Conservation (phyloP, 2,797 vertebrate species). For the Enteromius mattozi region DNA sequence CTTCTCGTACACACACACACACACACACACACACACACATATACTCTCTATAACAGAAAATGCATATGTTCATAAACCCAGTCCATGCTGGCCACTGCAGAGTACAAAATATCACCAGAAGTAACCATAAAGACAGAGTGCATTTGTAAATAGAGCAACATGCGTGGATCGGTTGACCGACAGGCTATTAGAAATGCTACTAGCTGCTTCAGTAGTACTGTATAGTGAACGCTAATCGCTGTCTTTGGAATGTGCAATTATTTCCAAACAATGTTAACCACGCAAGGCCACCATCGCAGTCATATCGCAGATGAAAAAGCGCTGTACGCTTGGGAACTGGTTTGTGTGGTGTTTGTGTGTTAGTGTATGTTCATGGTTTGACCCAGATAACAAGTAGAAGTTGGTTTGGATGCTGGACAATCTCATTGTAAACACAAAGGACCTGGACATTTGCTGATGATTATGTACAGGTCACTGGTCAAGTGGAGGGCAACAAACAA, state of each 20-base stretch:
- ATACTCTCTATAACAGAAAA: slow-evolving; percentile 41
- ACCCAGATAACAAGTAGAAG: slow-evolving; percentile 66
- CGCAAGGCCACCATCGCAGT: slow-evolving; percentile 71
- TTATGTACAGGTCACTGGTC: slow-evolving; percentile 42
- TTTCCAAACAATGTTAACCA: slow-evolving; percentile 36
- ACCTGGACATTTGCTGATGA: slow-evolving; percentile 37
- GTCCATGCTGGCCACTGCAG: neutral
- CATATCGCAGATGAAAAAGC: slow-evolving; percentile 38
- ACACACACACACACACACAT: slow-evolving; percentile 67
- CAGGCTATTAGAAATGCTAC: slow-evolving; percentile 12
- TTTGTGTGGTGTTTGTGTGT: slow-evolving; percentile 22
- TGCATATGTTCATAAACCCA: slow-evolving; percentile 38
- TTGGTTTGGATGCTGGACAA: slow-evolving; percentile 27
- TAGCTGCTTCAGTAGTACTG: slow-evolving; percentile 4
- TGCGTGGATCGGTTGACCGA: neutral
- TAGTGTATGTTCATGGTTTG: slow-evolving; percentile 56
- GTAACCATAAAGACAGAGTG: slow-evolving; percentile 10
- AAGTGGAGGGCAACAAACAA: slow-evolving; percentile 33
- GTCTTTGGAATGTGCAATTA: slow-evolving; percentile 29
- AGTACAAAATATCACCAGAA: slow-evolving; percentile 13
- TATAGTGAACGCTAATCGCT: slow-evolving; percentile 24
- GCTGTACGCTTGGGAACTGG: slow-evolving; percentile 24
- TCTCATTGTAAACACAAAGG: slow-evolving; percentile 11
- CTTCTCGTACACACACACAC: slow-evolving; percentile 74
- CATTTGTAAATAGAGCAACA: slow-evolving; percentile 24